Evolutionary conservation across 2,113 vertebrate species (phyloP), one percentile per base, ranked within the genome.

Genomic region (Brienomyrus longianalis): DNA sequence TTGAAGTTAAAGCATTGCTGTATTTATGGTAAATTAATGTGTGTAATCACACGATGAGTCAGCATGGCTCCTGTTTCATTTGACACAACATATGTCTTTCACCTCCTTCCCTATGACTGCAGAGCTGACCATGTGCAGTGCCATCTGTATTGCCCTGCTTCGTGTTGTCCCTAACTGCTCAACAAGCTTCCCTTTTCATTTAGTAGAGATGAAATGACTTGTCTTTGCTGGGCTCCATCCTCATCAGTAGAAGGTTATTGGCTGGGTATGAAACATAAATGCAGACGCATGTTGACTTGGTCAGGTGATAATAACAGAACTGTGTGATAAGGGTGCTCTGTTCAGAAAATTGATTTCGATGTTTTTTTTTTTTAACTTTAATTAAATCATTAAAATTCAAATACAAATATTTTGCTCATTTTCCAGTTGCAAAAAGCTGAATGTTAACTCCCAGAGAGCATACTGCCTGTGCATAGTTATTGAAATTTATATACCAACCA

Each of bases 71-170:
- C 74, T 39, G 74, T 80, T 80, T 43, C 74, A 39, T 80, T 80
- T 80, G 35, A 80, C 74, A 80, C 74, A 80, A 43, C 74, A 80
- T 80, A 80, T 80, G 74, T 80, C 74, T 80, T 80, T 80, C 35
- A 80, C 74, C 74, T 80, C 74, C 35, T 80, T 80, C 35, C 43
- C 13, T 43, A 80, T 43, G 74, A 80, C 74, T 80, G 35, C 74
- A 80, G 74, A 3, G 74, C 74, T 80, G 74, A 80, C 74, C 74
- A 80, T 80, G 74, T 80, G 74, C 74, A 43, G 35, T 43, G 31
- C 74, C 74, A 80, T 80, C 74, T 80, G 74, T 80, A 80, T 43
- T 80, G 74, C 74, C 74, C 74, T 19, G 74, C 35, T 80, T 43
- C 35, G 6, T 43, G 35, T 39, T 80, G 74, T 80, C 13, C 31